A percentile compares a stretch with the other conserved stretches of the same genome.
phyloP scores from a whole-genome alignment of 30 jellyfish, hydroid and myxozoan genomes.

The Cassiopea andromeda region DNA sequence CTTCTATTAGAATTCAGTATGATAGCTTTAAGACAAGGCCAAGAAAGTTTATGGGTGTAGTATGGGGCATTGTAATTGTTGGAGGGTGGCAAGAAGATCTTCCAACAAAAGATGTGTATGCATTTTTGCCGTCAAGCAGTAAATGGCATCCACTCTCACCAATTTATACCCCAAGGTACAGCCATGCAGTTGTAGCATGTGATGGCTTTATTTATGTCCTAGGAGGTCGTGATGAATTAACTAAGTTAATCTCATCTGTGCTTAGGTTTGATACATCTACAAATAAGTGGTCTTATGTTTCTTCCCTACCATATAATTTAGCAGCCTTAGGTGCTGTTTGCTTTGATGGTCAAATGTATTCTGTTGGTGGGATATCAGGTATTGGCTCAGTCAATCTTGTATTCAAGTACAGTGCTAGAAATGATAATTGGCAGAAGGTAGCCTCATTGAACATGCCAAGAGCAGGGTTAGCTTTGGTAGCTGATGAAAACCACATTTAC shows the following conservation, averaged over 20 bases:
- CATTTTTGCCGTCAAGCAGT: conserved; percentile 67
- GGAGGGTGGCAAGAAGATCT: conserved; percentile 91
- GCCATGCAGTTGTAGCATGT: conserved; percentile 92
- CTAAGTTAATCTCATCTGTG: conserved; percentile 81
- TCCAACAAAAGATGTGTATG: conserved; percentile 91
- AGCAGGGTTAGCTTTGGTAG: conserved; percentile 83
- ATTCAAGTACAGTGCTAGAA: conserved; percentile 82
- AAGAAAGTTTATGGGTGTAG: conserved; percentile 94
- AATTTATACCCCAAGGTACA: conserved; percentile 73
- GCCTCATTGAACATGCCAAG: conserved; percentile 81
- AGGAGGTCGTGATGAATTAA: conserved; percentile 92
- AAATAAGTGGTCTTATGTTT: conserved; percentile 84
- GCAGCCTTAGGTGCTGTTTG: conserved; percentile 92
- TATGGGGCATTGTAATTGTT: conserved; percentile 84
- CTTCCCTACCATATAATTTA: conserved; percentile 85
- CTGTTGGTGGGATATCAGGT: conserved; percentile 87
- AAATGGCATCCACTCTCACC: conserved; percentile 95
- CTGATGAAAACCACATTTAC: conserved; percentile 76
- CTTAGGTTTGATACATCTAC: conserved; percentile 86
- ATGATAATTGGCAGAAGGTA: conserved; percentile 89
- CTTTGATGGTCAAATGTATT: conserved; percentile 87
- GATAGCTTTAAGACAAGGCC: conserved; percentile 76
- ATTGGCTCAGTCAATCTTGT: conserved; percentile 81
- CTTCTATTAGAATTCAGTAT: conserved; percentile 61
- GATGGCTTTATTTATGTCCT: conserved; percentile 90